These are phyloP conservation scores for Hycleus cichorii DNA, from an alignment of 1,140 invertebrate genomes.

Conservation along the genomic window DNA sequence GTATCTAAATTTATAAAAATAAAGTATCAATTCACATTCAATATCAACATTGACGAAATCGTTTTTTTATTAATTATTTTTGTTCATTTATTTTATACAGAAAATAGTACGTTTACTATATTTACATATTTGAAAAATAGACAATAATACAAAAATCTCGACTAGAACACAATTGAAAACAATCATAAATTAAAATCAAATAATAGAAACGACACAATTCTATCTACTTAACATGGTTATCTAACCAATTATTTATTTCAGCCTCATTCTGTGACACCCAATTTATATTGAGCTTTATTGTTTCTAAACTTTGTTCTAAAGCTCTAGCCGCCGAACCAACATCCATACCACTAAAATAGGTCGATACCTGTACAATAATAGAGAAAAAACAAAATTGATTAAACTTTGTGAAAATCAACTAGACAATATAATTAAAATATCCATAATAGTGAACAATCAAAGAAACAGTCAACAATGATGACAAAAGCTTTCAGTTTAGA, in stretches of 20 bases:
- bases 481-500: background rate
- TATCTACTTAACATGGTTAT: conserved; percentile 28
- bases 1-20: conserved; percentile 22
- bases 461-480: background rate
- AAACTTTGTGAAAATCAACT: background rate
- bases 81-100: conserved; percentile 11
- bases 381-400: background rate
- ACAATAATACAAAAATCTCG: conserved; percentile 19
- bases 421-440: background rate
- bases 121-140: conserved; percentile 24
- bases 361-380: conserved; percentile 48
- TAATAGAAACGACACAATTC: too few relatives aligned
- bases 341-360: conserved; percentile 59
- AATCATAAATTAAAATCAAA: conserved; percentile 16
- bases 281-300: conserved; percentile 69
- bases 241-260: conserved; percentile 40
- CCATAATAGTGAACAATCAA: too few relatives aligned
- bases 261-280: conserved; percentile 60
- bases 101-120: conserved; percentile 24
- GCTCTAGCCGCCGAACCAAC: conserved; percentile 59
- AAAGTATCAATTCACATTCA: conserved; percentile 26
- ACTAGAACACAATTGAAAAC: conserved; percentile 19
- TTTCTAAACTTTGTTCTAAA: conserved; percentile 67
- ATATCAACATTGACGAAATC: conserved; percentile 22
- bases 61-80: too few relatives aligned